These are phyloP conservation scores for Felis chaus DNA, from an alignment of 2,113 vertebrate genomes.

Conservation along the genomic window DNA sequence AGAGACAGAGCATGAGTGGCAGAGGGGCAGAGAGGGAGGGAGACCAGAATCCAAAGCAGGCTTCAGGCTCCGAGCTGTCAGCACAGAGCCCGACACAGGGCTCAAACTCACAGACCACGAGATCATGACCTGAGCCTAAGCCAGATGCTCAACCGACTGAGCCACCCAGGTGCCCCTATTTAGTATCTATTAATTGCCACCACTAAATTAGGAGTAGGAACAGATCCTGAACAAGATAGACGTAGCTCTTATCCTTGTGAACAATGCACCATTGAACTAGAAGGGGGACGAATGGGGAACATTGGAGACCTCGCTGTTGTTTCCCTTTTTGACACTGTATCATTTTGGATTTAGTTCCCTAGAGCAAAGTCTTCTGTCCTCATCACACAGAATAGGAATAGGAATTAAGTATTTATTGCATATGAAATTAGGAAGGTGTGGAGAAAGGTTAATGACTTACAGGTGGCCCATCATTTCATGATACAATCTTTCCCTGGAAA, in stretches of 20 bases:
- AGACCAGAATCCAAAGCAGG: no score
- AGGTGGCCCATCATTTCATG: not conserved
- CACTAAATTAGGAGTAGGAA: not conserved
- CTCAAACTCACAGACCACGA: no score
- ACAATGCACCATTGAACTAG: no score
- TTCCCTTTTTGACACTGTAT: not conserved
- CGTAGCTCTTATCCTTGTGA: rapidly evolving
- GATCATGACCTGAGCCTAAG: no score
- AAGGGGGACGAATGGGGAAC: not conserved
- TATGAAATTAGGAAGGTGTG: not conserved
- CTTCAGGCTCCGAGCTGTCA: no score
- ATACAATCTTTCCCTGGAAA: no score
- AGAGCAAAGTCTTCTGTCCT: not conserved
- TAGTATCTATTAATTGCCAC: not conserved
- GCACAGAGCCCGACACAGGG: no score
- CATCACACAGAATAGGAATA: no score
- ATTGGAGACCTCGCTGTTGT: not conserved
- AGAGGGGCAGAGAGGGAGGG: no score
- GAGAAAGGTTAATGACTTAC: not conserved
- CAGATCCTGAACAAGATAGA: not conserved
- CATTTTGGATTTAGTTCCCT: not conserved
- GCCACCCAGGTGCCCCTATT: not conserved
- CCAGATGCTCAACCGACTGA: no score
- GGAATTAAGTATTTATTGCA: not conserved
- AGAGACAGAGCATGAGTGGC: no score